A percentile compares a stretch with the other conserved stretches of the same genome.
These are phyloP conservation scores for Pristionchus exspectatus DNA, from an alignment of 2,888 invertebrate species.

Conservation along the genomic window DNA sequence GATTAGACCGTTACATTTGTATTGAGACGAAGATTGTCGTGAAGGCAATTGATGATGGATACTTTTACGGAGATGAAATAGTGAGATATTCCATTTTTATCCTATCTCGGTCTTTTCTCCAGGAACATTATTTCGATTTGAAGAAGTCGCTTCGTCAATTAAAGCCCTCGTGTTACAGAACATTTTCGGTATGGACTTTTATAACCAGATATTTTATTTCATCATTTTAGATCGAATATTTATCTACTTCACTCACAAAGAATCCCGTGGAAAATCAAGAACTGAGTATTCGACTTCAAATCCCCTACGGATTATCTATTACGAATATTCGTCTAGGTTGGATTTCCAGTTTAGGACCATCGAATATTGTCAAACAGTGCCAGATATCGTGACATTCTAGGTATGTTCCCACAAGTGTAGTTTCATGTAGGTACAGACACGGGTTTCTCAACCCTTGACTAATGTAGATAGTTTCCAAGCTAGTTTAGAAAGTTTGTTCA, in stretches of 20 bases:
- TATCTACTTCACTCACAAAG: not conserved
- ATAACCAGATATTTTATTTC: not conserved
- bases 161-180: not conserved
- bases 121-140: not conserved
- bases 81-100: not conserved
- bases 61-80: slow-evolving; percentile 6
- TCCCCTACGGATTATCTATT: not conserved
- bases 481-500: not conserved
- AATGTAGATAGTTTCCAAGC: not conserved
- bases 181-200: not conserved
- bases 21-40: not conserved
- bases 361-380: not conserved
- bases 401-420: not conserved
- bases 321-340: not conserved
- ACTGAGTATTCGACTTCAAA: not conserved
- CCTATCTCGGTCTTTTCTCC: not conserved
- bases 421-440: no score
- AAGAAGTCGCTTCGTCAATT: not conserved
- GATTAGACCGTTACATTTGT: not conserved
- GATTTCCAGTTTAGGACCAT: not conserved
- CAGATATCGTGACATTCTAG: not conserved
- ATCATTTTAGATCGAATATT: not conserved
- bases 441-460: not conserved
- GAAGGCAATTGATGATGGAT: not conserved
- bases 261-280: slow-evolving; percentile 14